A percentile compares a stretch with the other conserved stretches of the same genome.
Conservation (phyloP, 2,113 vertebrate species). For the Archilochus colubris region DNA sequence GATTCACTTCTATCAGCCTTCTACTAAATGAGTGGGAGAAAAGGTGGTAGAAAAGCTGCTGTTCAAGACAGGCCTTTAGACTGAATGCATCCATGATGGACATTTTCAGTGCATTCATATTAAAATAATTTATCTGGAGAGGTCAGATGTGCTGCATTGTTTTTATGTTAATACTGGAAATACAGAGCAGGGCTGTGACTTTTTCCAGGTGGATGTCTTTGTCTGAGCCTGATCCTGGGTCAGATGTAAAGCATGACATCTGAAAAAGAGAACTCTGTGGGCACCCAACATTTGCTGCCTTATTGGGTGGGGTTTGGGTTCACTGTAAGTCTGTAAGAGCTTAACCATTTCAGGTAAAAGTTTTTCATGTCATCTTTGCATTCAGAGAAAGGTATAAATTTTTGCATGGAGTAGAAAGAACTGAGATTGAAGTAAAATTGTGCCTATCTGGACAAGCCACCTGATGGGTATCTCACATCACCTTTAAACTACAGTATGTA, state of each 20-base stretch:
- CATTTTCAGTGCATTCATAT: background rate
- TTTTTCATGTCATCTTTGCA: background rate
- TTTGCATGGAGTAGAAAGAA: background rate
- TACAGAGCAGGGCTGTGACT: background rate
- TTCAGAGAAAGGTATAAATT: background rate
- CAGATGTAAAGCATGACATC: accelerated
- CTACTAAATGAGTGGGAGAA: background rate
- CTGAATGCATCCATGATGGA: background rate
- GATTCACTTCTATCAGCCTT: background rate
- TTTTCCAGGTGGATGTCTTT: background rate
- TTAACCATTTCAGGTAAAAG: background rate
- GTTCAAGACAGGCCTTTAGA: background rate
- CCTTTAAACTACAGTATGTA: background rate
- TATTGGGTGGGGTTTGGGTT: background rate
- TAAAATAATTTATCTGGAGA: background rate
- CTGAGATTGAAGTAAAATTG: background rate
- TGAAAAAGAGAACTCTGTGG: background rate
- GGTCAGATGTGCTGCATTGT: background rate
- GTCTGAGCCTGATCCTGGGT: background rate
- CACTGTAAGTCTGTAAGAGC: background rate
- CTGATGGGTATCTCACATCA: background rate
- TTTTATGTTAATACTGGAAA: background rate
- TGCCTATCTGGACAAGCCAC: background rate
- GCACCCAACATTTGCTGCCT: background rate
- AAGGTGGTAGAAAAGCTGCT: background rate